These are phyloP conservation scores for Collichthys lucidus DNA, from an alignment of 2,113 vertebrate genomes.

Conservation along the genomic window DNA sequence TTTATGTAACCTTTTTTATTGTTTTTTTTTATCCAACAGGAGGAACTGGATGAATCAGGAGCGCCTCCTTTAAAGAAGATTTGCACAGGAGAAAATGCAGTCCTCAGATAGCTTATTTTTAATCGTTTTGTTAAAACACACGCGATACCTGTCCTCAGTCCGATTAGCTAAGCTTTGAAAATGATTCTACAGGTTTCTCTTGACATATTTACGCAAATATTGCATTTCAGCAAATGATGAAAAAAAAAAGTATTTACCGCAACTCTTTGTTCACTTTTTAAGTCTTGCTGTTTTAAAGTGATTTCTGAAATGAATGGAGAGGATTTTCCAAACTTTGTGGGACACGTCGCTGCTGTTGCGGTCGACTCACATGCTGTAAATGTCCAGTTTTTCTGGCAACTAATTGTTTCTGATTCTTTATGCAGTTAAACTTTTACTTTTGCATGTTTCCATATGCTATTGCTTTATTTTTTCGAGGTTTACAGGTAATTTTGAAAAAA, in stretches of 20 bases:
- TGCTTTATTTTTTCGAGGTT: conserved; percentile 38
- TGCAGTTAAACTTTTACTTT: conserved; percentile 35
- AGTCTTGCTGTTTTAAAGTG: conserved; percentile 22
- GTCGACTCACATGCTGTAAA: conserved; percentile 39
- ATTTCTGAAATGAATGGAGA: conserved; percentile 15
- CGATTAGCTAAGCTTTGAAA: conserved; percentile 53
- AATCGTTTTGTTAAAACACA: conserved; percentile 45
- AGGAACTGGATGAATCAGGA: conserved; percentile 86
- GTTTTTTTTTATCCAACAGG: conserved; percentile 73
- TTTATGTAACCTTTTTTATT: neutral
- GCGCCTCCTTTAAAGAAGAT: conserved; percentile 94
- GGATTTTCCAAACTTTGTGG: conserved; percentile 29
- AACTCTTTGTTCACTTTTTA: conserved; percentile 40
- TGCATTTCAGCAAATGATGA: conserved; percentile 36
- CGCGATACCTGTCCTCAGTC: conserved; percentile 47
- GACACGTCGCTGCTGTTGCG: conserved; percentile 3
- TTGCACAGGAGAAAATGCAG: conserved; percentile 88
- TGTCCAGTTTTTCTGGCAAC: conserved; percentile 30
- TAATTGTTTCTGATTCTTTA: neutral
- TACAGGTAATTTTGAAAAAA: conserved; percentile 19
- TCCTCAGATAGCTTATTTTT: conserved; percentile 89
- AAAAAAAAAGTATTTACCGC: conserved; percentile 41
- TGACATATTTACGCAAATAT: conserved; percentile 50
- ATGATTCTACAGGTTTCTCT: conserved; percentile 40
- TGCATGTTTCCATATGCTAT: conserved; percentile 56